These are phyloP conservation scores for Cheirogaleus major DNA, from an alignment of 2,797 vertebrate species.

Conservation along the genomic window DNA sequence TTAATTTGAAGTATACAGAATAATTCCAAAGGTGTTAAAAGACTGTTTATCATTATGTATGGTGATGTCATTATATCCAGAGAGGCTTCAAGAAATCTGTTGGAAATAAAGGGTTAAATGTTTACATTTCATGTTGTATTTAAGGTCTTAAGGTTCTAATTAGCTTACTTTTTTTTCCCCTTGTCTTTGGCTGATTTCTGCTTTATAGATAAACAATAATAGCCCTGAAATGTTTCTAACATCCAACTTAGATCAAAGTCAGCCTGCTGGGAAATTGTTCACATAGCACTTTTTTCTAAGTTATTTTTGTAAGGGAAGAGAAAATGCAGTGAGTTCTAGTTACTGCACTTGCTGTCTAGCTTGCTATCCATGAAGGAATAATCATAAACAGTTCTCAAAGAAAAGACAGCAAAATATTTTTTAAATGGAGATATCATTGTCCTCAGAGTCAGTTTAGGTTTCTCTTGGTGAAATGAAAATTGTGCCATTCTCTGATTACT, in stretches of 20 bases:
- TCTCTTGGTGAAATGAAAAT: slow-evolving; percentile 59
- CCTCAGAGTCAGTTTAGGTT: slow-evolving; percentile 41
- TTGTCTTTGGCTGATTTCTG: slow-evolving; percentile 36
- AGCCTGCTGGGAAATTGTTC: slow-evolving; percentile 69
- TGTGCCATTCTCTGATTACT: slow-evolving; percentile 78
- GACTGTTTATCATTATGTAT: slow-evolving; percentile 63
- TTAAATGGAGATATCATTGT: slow-evolving; percentile 58
- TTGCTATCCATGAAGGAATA: slow-evolving; percentile 18
- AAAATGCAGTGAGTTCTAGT: slow-evolving; percentile 59
- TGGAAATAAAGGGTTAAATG: slow-evolving; percentile 72
- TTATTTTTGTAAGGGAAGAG: slow-evolving; percentile 59
- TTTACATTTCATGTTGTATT: slow-evolving; percentile 70
- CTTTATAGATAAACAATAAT: slow-evolving; percentile 36
- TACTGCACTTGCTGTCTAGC: slow-evolving; percentile 45
- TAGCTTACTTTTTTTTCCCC: not conserved
- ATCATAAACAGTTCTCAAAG: not conserved
- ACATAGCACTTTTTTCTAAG: slow-evolving; percentile 67
- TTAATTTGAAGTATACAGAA: slow-evolving; percentile 62
- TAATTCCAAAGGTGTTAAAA: slow-evolving; percentile 68
- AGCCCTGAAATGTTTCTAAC: slow-evolving; percentile 69
- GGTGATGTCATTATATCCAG: not conserved
- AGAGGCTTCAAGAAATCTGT: slow-evolving; percentile 61
- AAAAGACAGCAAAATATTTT: slow-evolving; percentile 64
- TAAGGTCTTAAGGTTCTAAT: slow-evolving; percentile 30
- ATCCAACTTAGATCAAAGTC: slow-evolving; percentile 71